These are phyloP conservation scores for Drosophila phalerata DNA, from an alignment of 2,888 invertebrate genomes.

Conservation along the genomic window DNA sequence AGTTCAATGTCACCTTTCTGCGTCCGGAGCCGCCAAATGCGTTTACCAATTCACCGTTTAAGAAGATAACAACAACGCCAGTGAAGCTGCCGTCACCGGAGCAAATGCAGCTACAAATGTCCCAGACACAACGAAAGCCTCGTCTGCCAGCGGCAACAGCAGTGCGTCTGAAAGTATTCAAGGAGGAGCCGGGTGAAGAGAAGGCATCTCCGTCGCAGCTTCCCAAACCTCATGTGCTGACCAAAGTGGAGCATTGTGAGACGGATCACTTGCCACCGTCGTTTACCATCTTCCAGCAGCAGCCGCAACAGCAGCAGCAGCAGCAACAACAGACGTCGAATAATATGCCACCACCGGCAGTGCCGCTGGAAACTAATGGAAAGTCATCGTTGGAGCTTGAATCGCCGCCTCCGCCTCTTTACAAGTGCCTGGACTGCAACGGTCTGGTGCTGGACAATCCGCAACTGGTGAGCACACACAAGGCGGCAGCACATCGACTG, in stretches of 20 bases:
- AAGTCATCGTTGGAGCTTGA: constrained; percentile 53
- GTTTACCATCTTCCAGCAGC: constrained; percentile 73
- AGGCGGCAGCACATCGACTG: constrained; percentile 79
- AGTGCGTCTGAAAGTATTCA: constrained; percentile 74
- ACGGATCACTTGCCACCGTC: constrained; percentile 65
- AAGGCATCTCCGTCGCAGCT: constrained; percentile 9
- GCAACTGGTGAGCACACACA: constrained; percentile 76
- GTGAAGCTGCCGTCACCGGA: constrained; percentile 66
- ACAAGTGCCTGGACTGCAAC: constrained; percentile 84
- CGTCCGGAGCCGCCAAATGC: constrained; percentile 79
- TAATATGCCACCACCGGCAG: constrained; percentile 67
- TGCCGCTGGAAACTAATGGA: constrained; percentile 22
- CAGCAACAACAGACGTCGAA: constrained; percentile 44
- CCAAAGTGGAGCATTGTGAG: constrained; percentile 68
- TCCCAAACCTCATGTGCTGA: constrained; percentile 29
- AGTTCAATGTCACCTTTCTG: constrained; percentile 81
- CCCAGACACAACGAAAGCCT: constrained; percentile 62
- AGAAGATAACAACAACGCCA: constrained; percentile 65
- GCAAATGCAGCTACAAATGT: constrained; percentile 44
- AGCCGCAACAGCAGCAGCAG: constrained; percentile 69
- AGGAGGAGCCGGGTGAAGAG: constrained; percentile 74
- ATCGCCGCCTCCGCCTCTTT: constrained; percentile 64
- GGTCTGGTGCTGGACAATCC: constrained; percentile 71
- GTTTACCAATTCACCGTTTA: constrained; percentile 78
- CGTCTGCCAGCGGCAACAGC: constrained; percentile 66